Conservation (phyloP, 1,140 invertebrate species). For the Platyscapa corneri region DNA sequence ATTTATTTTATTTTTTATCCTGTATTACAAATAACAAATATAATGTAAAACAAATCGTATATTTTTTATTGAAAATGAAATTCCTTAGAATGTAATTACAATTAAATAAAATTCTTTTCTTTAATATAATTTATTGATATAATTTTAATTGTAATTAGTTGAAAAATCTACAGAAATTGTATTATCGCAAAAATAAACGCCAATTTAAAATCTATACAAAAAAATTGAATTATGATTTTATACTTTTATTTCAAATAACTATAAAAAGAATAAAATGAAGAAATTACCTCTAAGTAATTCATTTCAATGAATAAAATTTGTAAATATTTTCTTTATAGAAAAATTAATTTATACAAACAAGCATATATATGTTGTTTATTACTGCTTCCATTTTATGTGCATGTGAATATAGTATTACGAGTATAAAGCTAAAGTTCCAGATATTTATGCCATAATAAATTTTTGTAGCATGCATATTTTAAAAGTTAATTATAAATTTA, state of each 20-base stretch:
- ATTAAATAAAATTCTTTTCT: too few species aligned
- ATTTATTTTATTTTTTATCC: too few species aligned
- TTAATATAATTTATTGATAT: too few species aligned
- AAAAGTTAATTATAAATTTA: constrained; percentile 12
- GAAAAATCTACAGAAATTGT: too few species aligned
- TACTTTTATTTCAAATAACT: neutral
- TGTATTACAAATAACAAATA: too few species aligned
- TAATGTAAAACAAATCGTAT: too few species aligned
- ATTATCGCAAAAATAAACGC: too few species aligned
- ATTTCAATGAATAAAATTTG: neutral
- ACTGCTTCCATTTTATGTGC: constrained; percentile 3
- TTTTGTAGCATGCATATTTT: constrained; percentile 3
- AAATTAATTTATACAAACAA: neutral
- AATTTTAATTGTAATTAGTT: too few species aligned
- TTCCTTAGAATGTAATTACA: too few species aligned
- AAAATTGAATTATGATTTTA: too few species aligned
- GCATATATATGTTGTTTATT: neutral
- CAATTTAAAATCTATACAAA: too few species aligned
- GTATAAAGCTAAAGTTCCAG: neutral
- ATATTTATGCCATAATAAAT: constrained; percentile 6
- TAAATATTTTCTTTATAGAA: neutral
- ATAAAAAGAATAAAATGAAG: neutral
- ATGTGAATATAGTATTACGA: constrained; percentile 15
- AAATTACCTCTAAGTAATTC: neutral
- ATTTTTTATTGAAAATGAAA: too few species aligned